Conservation (phyloP, 2,113 vertebrate genomes). For the Labrus mixtus region DNA sequence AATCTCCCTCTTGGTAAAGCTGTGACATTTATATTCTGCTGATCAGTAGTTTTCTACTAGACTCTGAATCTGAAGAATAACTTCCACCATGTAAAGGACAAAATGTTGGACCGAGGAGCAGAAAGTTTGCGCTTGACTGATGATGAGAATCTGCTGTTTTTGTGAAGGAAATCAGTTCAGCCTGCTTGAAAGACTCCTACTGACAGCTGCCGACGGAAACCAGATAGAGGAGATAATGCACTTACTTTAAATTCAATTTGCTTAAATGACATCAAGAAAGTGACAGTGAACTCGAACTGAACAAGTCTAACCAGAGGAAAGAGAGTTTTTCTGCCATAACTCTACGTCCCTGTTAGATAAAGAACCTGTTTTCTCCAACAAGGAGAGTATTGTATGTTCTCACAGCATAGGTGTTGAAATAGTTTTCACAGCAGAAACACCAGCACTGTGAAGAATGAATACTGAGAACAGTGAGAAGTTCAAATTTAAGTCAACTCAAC, state of each 20-base stretch:
- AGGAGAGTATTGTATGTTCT: not conserved
- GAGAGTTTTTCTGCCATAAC: not conserved
- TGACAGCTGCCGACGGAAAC: not conserved
- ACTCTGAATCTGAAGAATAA: constrained; percentile 4
- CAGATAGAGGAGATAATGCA: not conserved
- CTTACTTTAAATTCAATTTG: constrained; percentile 11
- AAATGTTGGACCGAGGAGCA: not conserved
- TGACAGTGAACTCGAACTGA: not conserved
- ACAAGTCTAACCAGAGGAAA: not conserved
- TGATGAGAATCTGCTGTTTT: constrained; percentile 1
- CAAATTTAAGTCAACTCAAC: not conserved
- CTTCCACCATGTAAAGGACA: not conserved
- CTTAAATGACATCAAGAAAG: not conserved
- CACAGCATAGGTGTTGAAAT: not conserved
- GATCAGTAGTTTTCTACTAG: not conserved
- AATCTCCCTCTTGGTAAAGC: constrained; percentile 2
- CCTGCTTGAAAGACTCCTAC: not conserved
- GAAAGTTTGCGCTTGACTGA: not conserved
- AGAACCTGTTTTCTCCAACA: constrained; percentile 1
- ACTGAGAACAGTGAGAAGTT: not conserved
- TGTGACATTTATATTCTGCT: not conserved
- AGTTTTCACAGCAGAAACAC: not conserved
- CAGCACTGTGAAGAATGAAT: not conserved
- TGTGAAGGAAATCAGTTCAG: not conserved
- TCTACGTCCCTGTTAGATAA: not conserved